Evolutionary conservation across 2,888 invertebrate genomes (phyloP).

Genomic region (Eristalis tenax): DNA sequence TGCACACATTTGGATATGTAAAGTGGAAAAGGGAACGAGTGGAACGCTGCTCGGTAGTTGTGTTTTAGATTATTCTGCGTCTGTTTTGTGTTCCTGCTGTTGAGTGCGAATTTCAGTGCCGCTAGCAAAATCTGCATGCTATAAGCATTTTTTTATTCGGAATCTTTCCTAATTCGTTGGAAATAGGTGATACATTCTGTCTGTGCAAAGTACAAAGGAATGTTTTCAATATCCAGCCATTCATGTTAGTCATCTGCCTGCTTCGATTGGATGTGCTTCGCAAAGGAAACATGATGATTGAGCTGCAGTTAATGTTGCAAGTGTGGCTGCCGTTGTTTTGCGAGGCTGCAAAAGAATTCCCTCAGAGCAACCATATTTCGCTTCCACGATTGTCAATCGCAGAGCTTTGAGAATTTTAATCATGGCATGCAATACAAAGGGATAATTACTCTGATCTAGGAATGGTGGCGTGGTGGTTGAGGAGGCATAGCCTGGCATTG

Average conservation of each 20-base stretch:
- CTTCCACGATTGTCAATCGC: conserved; percentile 48
- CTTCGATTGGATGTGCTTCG: neutral
- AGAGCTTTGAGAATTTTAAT: conserved; percentile 59
- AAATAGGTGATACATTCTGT: conserved; percentile 50
- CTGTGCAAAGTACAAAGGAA: conserved; percentile 47
- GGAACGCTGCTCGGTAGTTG: conserved; percentile 40
- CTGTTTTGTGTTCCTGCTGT: conserved; percentile 11
- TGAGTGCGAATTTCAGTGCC: conserved; percentile 11
- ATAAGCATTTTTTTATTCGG: conserved; percentile 33
- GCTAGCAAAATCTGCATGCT: conserved; percentile 30
- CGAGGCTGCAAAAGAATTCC: conserved; percentile 15
- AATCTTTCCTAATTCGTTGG: conserved; percentile 6
- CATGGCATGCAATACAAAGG: conserved; percentile 46
- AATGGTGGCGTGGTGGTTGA: neutral
- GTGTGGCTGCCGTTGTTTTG: conserved; percentile 70
- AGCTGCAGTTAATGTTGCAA: conserved; percentile 70
- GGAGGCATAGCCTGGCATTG: neutral
- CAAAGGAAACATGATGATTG: conserved; percentile 55
- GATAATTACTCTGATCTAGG: conserved; percentile 25
- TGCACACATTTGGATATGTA: conserved; percentile 46
- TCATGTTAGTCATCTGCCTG: conserved; percentile 28
- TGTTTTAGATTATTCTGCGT: conserved; percentile 60
- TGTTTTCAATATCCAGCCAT: conserved; percentile 66
- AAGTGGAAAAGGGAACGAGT: conserved; percentile 48
- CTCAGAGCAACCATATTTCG: conserved; percentile 56